These are phyloP conservation scores for Chrysoperla carnea DNA, from an alignment of 1,140 invertebrate genomes.

Conservation along the genomic window DNA sequence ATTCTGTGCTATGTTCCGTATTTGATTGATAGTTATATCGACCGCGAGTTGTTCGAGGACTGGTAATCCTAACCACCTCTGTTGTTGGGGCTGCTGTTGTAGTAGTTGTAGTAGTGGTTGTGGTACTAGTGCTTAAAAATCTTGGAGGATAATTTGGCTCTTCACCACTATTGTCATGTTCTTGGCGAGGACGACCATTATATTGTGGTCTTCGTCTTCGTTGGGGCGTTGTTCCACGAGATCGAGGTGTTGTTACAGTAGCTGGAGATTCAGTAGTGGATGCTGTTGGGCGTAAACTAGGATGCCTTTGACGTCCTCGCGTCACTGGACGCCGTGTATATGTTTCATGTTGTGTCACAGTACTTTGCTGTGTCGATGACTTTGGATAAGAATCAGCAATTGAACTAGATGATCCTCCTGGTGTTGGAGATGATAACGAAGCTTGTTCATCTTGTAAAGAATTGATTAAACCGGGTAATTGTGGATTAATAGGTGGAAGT, in stretches of 20 bases:
- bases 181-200: neutral
- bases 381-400: conserved; percentile 9
- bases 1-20: conserved; percentile 7
- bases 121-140: conserved; percentile 12
- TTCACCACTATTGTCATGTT: conserved; percentile 5
- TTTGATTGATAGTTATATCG: conserved; percentile 3
- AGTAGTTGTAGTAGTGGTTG: conserved; percentile 19
- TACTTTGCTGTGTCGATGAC: conserved; percentile 2
- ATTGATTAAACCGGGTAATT: conserved; percentile 37
- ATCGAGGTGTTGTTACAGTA: conserved; percentile 2
- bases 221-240: conserved; percentile 1
- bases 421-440: conserved; percentile 13
- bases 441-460: conserved; percentile 30
- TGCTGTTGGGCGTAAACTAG: too few species aligned
- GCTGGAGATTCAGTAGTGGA: neutral
- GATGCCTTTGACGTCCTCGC: conserved; percentile 1
- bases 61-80: conserved; percentile 22
- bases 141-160: conserved; percentile 11
- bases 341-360: too few species aligned
- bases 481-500: conserved; percentile 25
- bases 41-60: conserved; percentile 11
- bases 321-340: neutral
- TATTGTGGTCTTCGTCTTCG: neutral
- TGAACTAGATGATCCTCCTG: conserved; percentile 4
- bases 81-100: conserved; percentile 24